These are phyloP conservation scores for Venusia cambrica DNA, from an alignment of 2,888 invertebrate genomes.

Conservation along the genomic window DNA sequence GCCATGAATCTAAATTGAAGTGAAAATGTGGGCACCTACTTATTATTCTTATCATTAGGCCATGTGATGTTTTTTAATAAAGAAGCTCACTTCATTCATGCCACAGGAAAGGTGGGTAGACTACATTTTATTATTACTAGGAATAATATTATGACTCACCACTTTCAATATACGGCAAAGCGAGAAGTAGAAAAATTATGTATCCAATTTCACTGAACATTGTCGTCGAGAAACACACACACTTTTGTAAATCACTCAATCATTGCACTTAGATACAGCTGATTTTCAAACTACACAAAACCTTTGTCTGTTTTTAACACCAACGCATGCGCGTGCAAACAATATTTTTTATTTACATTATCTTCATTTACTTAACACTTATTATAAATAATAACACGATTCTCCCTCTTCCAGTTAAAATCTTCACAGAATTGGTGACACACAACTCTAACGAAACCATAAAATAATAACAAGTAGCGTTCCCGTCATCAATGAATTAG, in stretches of 20 bases:
- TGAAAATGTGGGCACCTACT: too few species aligned
- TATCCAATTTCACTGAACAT: slow-evolving; percentile 85
- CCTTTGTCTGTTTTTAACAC: slow-evolving; percentile 81
- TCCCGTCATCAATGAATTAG: slow-evolving; percentile 34
- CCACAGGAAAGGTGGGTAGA: slow-evolving; percentile 28
- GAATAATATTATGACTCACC: slow-evolving; percentile 73
- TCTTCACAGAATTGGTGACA: slow-evolving; percentile 43
- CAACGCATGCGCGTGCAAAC: slow-evolving; percentile 81
- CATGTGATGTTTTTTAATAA: too few species aligned
- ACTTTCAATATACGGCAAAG: slow-evolving; percentile 86
- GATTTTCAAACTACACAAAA: slow-evolving; percentile 81
- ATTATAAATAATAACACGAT: slow-evolving; percentile 40
- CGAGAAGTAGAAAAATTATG: slow-evolving; percentile 84
- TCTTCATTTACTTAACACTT: slow-evolving; percentile 45
- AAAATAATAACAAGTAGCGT: slow-evolving; percentile 60
- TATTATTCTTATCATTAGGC: too few species aligned
- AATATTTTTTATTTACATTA: slow-evolving; percentile 80
- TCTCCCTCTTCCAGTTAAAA: slow-evolving; percentile 40
- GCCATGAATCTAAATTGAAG: too few species aligned
- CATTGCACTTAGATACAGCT: slow-evolving; percentile 81
- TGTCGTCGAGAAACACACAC: slow-evolving; percentile 73
- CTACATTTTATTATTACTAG: slow-evolving; percentile 32
- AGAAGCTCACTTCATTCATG: slow-evolving; percentile 14
- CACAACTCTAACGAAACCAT: slow-evolving; percentile 51
- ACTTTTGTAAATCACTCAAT: slow-evolving; percentile 73